Evolutionary conservation across 1,140 invertebrate species (phyloP), one percentile per base, ranked within the genome.

Genomic region (Cydia strobilella): DNA sequence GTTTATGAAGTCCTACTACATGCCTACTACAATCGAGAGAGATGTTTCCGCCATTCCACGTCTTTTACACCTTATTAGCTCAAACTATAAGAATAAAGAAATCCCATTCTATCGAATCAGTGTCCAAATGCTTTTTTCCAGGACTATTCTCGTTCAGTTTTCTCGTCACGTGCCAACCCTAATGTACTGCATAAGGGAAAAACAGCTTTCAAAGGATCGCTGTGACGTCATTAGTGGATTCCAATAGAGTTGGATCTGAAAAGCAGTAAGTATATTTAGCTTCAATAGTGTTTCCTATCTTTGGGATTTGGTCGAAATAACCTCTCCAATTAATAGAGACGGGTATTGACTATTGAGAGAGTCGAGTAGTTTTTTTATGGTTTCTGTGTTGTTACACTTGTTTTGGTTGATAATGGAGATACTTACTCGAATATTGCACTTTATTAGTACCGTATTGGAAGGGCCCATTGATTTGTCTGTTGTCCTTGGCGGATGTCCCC

Each of bases 121-220:
- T 39, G 42, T 35, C 31, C 27, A 69, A 69, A 69, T 42, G 27
- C 31, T 69, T n/a, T 35, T 35, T 35, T 39, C 27, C 23, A 59
- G 15, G 9, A 23, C 9, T 59, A 23, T 65, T 15, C 15, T 65
- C 63, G 12, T 18, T 69, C 18, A 35, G 31, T 39, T 69, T 69
- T 69, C 65, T 18, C 65, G 65, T 69, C 65, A 69, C 65, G 65
- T 69, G 5, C 15, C 27, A 69, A 9, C 65, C 65, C 65, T 69
- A 69, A 69, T 69, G 65, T 69, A 69, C 65, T 69, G 65, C 65
- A 69, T 69, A 69, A 69, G 65, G 65, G 65, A 69, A 69, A 66
- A 69, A 69, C 65, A 35, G 65, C 27, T 35, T 69, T 69, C 65
- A 69, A 69, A 69, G 65, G 65, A 35, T 35, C 25, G 63, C 63